Conservation (phyloP, 2,113 vertebrate species). For the Nibea coibor region DNA sequence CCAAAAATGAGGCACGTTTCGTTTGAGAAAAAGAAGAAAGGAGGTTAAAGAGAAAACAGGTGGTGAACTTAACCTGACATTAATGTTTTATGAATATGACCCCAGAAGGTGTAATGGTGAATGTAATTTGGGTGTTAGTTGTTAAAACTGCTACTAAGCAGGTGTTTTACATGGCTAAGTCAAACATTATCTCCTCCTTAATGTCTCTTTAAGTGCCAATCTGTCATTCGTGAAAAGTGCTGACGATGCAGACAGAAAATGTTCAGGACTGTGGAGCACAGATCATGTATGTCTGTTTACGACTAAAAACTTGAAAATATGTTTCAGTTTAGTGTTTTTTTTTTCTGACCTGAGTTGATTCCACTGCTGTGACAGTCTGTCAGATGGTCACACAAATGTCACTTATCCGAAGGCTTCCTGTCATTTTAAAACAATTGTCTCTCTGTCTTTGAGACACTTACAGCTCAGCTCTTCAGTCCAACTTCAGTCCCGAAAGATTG, state of each 20-base stretch:
- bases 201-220: conserved; percentile 64
- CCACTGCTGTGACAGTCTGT: not conserved
- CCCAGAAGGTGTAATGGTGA: conserved; percentile 72
- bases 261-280: conserved; percentile 13
- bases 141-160: conserved; percentile 69
- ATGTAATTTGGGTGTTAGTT: conserved; percentile 63
- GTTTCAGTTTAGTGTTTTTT: not conserved
- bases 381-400: not conserved
- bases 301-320: not conserved
- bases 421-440: conserved; percentile 1
- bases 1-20: conserved; percentile 63
- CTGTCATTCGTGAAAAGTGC: conserved; percentile 46
- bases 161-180: conserved; percentile 65
- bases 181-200: conserved; percentile 58
- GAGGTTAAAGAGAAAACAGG: conserved; percentile 66
- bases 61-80: conserved; percentile 77
- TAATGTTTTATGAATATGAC: conserved; percentile 81
- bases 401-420: not conserved
- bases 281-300: not conserved
- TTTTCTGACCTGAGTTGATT: not conserved
- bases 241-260: not conserved
- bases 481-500: not conserved
- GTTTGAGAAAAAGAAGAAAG: conserved; percentile 60
- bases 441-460: not conserved
- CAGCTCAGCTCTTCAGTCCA: conserved; percentile 15